Conservation (phyloP, 2,113 vertebrate species). For the Garra rufa region DNA sequence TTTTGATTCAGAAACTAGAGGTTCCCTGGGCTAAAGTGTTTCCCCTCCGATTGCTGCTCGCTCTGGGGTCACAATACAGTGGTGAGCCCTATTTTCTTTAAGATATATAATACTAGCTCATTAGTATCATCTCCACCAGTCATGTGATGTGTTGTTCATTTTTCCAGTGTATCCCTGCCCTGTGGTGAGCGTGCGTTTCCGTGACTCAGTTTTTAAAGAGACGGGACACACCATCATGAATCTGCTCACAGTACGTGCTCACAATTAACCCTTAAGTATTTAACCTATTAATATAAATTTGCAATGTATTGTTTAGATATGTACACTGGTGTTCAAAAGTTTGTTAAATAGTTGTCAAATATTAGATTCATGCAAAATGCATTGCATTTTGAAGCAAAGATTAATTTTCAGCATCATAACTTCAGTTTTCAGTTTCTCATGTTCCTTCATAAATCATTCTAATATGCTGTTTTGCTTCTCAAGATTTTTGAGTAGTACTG, state of each 20-base stretch:
- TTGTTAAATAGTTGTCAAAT: neutral
- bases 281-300: neutral
- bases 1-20: constrained; percentile 94
- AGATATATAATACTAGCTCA: no score
- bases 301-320: neutral
- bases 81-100: constrained; percentile 71
- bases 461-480: neutral
- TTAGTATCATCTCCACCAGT: neutral
- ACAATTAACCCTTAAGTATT: neutral
- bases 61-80: constrained; percentile 86
- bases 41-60: constrained; percentile 88
- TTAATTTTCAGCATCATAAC: neutral
- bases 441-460: neutral
- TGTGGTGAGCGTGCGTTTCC: constrained; percentile 82
- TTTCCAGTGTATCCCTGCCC: constrained; percentile 84
- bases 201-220: constrained; percentile 88
- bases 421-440: neutral
- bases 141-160: constrained; percentile 16
- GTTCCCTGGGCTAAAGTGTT: constrained; percentile 96
- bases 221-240: constrained; percentile 95
- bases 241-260: constrained; percentile 88
- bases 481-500: neutral
- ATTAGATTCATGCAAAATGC: neutral
- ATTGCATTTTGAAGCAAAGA: neutral
- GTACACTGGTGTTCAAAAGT: neutral